Percentiles rank a stretch among this genome's conserved stretches.
Evolutionary conservation across 37 sponge, comb jelly and placozoan species (phyloP).

Genomic region (Cladorhizidae sp.): DNA sequence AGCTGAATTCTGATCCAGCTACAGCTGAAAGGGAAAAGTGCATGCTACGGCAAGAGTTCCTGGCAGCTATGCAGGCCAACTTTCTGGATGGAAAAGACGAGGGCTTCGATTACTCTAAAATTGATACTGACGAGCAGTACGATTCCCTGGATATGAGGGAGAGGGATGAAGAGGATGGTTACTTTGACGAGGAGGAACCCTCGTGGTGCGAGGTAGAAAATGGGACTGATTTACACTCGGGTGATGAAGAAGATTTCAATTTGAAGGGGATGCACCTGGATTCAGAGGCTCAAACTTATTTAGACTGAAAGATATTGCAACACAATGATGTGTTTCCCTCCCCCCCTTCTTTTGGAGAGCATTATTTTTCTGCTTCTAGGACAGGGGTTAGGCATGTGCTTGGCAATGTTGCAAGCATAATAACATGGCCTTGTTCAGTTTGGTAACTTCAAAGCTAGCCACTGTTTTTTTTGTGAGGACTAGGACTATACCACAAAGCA

Average conservation of each 20-base stretch:
- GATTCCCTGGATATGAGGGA: constrained; percentile 42
- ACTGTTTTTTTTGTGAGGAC: no score
- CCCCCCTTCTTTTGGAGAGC: no score
- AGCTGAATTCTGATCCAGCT: constrained; percentile 31
- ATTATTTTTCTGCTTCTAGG: no score
- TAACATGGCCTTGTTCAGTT: no score
- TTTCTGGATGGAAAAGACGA: constrained; percentile 80
- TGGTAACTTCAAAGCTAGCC: no score
- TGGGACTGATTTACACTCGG: background rate
- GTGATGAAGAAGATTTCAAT: background rate
- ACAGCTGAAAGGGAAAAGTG: constrained; percentile 30
- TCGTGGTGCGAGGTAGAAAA: constrained; percentile 9
- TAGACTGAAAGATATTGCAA: no score
- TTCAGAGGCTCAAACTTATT: background rate
- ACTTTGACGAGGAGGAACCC: constrained; percentile 88
- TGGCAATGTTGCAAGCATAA: background rate
- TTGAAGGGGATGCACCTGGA: background rate
- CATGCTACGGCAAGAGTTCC: constrained; percentile 68
- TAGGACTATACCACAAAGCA: no score
- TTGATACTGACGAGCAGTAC: constrained; percentile 64
- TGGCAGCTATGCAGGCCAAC: constrained; percentile 65
- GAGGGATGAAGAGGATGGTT: constrained; percentile 75
- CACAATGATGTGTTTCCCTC: no score
- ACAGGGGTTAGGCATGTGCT: background rate
- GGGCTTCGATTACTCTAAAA: constrained; percentile 77